Evolutionary conservation across 1,140 invertebrate species (phyloP).

Genomic region (Andrena cerasifolii): DNA sequence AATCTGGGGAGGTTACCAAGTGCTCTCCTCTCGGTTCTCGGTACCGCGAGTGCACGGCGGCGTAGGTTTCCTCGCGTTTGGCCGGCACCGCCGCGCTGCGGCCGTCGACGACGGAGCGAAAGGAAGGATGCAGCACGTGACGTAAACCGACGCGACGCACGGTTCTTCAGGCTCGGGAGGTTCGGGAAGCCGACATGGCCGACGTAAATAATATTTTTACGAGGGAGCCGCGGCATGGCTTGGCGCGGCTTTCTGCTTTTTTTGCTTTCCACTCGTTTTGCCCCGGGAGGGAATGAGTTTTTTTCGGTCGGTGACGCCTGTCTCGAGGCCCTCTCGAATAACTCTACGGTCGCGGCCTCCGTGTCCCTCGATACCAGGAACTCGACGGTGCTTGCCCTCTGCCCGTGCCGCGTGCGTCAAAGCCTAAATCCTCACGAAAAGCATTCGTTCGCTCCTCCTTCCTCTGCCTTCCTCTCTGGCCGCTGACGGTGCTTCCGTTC

Average conservation of each 20-base stretch:
- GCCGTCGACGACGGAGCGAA: neutral
- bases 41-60: no score
- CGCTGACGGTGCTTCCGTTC: neutral
- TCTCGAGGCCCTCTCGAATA: constrained; percentile 1
- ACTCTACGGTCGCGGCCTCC: neutral
- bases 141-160: no score
- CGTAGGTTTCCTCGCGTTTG: no score
- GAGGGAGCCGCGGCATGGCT: neutral
- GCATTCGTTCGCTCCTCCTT: neutral
- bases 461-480: no score
- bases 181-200: neutral
- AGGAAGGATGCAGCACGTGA: neutral
- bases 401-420: no score
- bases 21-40: no score
- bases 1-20: no score
- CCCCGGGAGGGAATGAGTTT: constrained; percentile 12
- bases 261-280: constrained; percentile 9
- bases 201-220: constrained; percentile 24
- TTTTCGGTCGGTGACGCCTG: constrained; percentile 8
- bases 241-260: neutral
- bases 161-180: no score
- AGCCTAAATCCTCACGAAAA: neutral
- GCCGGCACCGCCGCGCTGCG: no score
- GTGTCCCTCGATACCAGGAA: constrained; percentile 10
- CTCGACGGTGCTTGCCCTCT: neutral